phyloP scores from a whole-genome alignment of 2,797 vertebrate species.

The Sebastes iracundus region DNA sequence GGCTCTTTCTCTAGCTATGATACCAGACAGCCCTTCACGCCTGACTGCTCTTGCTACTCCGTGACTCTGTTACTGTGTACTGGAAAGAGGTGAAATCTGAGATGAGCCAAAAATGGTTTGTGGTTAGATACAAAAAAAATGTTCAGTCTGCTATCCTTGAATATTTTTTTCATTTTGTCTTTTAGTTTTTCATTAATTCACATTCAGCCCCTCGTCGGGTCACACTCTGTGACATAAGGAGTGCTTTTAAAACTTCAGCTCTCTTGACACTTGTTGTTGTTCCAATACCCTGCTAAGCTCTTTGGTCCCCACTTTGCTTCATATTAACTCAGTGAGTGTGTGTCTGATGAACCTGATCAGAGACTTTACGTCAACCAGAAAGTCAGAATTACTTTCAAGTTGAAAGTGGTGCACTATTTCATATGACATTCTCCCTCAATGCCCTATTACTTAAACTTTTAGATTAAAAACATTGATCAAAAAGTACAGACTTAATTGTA shows the following conservation, averaged over 20 bases:
- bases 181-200: background rate
- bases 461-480: background rate
- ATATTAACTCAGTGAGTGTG: constrained; percentile 34
- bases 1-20: constrained; percentile 34
- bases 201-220: constrained; percentile 27
- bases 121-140: background rate
- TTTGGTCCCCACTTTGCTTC: constrained; percentile 30
- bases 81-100: constrained; percentile 34
- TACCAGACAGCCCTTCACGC: constrained; percentile 41
- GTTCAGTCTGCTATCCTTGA: background rate
- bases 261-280: constrained; percentile 30
- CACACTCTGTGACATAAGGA: constrained; percentile 14
- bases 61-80: constrained; percentile 48
- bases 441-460: background rate
- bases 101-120: constrained; percentile 20
- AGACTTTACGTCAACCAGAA: constrained; percentile 6
- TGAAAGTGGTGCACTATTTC: background rate
- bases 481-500: background rate
- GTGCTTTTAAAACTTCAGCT: constrained; percentile 25
- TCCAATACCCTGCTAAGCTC: constrained; percentile 35
- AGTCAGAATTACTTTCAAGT: background rate
- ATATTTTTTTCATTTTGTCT: background rate
- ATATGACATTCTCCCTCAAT: background rate
- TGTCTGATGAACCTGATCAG: constrained; percentile 34
- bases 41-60: constrained; percentile 52